A percentile compares a stretch with the other conserved stretches of the same genome.
Evolutionary conservation across 2,797 vertebrate genomes (phyloP).

Genomic region (Mustela erminea): DNA sequence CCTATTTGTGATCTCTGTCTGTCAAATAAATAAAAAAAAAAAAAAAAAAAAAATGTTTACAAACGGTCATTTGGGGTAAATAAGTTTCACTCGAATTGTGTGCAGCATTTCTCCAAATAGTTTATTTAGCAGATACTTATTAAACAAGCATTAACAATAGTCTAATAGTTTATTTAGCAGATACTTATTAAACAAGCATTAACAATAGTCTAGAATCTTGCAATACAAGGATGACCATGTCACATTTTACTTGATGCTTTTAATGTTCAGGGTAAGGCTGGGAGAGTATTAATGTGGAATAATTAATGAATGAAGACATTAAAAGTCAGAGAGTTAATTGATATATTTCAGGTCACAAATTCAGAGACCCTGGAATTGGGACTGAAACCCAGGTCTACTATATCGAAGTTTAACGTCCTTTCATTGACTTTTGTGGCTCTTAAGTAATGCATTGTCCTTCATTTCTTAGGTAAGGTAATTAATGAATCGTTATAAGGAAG

Average conservation of each 20-base stretch:
- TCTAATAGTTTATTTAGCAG: slow-evolving; percentile 26
- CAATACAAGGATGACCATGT: background rate
- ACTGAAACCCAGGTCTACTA: background rate
- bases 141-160: background rate
- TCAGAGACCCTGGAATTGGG: background rate
- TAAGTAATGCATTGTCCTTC: slow-evolving; percentile 14
- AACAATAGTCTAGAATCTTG: background rate
- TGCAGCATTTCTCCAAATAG: background rate
- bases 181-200: background rate
- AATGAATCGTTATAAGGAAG: background rate
- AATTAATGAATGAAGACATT: slow-evolving; percentile 17
- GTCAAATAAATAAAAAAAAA: too few species aligned
- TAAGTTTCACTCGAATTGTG: slow-evolving; percentile 2
- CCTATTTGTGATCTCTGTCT: too few species aligned
- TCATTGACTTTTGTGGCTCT: background rate
- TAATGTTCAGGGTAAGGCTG: background rate
- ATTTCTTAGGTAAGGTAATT: slow-evolving; percentile 18
- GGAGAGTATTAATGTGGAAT: background rate
- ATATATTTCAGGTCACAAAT: background rate
- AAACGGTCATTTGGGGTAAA: background rate
- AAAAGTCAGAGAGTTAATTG: background rate
- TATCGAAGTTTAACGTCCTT: background rate
- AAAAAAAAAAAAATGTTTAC: background rate
- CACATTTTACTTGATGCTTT: background rate
- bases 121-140: slow-evolving; percentile 48